A percentile compares a stretch with the other conserved stretches of the same genome.
Evolutionary conservation across 2,797 vertebrate species (phyloP).

Genomic region (Rhinatrema bivittatum): DNA sequence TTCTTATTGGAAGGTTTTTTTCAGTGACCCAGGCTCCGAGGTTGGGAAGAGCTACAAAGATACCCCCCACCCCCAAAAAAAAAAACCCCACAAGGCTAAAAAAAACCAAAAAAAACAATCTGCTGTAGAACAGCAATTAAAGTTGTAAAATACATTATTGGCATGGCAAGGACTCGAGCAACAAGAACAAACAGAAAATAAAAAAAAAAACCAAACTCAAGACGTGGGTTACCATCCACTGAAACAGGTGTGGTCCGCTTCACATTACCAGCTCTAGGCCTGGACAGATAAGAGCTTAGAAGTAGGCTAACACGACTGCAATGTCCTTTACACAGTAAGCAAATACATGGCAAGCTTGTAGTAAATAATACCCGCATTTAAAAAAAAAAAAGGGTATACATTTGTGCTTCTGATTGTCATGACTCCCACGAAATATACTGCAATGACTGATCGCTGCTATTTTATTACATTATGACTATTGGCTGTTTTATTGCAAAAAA

Average conservation of each 20-base stretch:
- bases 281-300: constrained; percentile 23
- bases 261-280: constrained; percentile 52
- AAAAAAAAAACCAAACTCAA: constrained; percentile 53
- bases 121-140: too few relatives aligned
- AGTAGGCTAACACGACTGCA: constrained; percentile 33
- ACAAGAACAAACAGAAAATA: constrained; percentile 46
- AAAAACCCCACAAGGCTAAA: too few relatives aligned
- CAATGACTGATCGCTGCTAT: too few relatives aligned
- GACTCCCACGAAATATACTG: constrained; percentile 34
- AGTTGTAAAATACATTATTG: constrained; percentile 31
- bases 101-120: too few relatives aligned
- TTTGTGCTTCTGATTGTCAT: constrained; percentile 37
- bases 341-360: constrained; percentile 43
- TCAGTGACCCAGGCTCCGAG: constrained; percentile 1
- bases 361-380: constrained; percentile 45
- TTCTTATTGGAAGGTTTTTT: constrained; percentile 4
- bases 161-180: constrained; percentile 55
- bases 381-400: constrained; percentile 44
- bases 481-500: too few relatives aligned
- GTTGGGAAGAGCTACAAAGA: constrained; percentile 2
- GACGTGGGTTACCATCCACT: constrained; percentile 33
- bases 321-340: constrained; percentile 49
- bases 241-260: constrained; percentile 21
- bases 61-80: too few relatives aligned
- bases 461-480: too few relatives aligned